Evolutionary conservation across 1,140 invertebrate genomes (phyloP).

Genomic region (Sminthurides bifidus): DNA sequence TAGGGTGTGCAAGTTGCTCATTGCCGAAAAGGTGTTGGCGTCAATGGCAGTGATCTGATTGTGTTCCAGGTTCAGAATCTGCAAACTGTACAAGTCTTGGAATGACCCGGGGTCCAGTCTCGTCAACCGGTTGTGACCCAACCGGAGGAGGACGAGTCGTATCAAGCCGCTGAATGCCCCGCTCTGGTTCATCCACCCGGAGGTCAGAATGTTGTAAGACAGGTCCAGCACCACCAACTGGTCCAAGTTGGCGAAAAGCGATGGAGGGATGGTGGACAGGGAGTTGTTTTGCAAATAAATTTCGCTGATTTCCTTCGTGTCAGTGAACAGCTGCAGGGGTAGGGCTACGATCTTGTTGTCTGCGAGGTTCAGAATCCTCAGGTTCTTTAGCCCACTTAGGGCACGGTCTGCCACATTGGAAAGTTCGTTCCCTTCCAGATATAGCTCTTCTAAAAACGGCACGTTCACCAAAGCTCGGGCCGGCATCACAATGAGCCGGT

Average conservation of each 20-base stretch:
- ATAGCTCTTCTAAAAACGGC: slow-evolving; percentile 57
- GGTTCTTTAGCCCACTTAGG: slow-evolving; percentile 57
- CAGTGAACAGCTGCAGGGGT: slow-evolving; percentile 68
- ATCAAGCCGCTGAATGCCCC: slow-evolving; percentile 64
- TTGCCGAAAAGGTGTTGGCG: slow-evolving; percentile 63
- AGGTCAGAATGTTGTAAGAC: slow-evolving; percentile 72
- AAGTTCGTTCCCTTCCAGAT: slow-evolving; percentile 72
- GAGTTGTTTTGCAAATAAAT: slow-evolving; percentile 79
- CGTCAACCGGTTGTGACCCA: slow-evolving; percentile 70
- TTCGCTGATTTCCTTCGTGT: slow-evolving; percentile 65
- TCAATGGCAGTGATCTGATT: slow-evolving; percentile 66
- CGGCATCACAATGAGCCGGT: slow-evolving; percentile 68
- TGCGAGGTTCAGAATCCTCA: slow-evolving; percentile 70
- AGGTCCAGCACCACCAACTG: slow-evolving; percentile 72
- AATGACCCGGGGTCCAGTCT: slow-evolving; percentile 63
- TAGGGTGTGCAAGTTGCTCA: slow-evolving; percentile 71
- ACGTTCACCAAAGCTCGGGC: slow-evolving; percentile 64
- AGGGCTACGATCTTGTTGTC: slow-evolving; percentile 76
- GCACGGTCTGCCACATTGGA: slow-evolving; percentile 70
- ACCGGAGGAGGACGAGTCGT: slow-evolving; percentile 67
- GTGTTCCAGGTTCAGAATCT: slow-evolving; percentile 66
- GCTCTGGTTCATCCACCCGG: slow-evolving; percentile 54
- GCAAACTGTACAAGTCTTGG: slow-evolving; percentile 63
- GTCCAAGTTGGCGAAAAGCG: slow-evolving; percentile 67
- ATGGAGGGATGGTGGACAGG: slow-evolving; percentile 63